A percentile compares a stretch with the other conserved stretches of the same genome.
These are phyloP conservation scores for Todiramphus chloris DNA, from an alignment of 2,113 vertebrate species.

Conservation along the genomic window DNA sequence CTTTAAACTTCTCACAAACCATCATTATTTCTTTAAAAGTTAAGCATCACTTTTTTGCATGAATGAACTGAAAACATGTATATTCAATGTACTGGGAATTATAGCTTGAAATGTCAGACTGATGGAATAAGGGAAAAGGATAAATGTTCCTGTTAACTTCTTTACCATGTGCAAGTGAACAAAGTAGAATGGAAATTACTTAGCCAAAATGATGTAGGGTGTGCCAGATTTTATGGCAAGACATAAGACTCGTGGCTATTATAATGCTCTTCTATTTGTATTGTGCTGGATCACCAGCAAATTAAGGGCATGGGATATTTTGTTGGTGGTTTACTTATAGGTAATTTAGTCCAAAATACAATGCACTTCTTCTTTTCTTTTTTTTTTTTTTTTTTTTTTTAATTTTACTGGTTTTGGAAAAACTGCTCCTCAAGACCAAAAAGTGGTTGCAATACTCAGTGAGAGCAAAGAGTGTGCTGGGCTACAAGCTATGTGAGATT, in stretches of 20 bases:
- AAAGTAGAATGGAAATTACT: constrained; percentile 45
- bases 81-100: constrained; percentile 35
- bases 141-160: constrained; percentile 55
- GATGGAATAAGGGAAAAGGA: constrained; percentile 37
- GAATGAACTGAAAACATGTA: constrained; percentile 27
- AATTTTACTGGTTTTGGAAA: neutral
- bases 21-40: constrained; percentile 14
- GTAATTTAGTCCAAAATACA: neutral
- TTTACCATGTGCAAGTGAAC: constrained; percentile 50
- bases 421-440: neutral
- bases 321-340: neutral
- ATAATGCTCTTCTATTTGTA: constrained; percentile 19
- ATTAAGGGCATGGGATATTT: constrained; percentile 3
- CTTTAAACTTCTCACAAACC: constrained; percentile 12
- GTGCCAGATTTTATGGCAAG: constrained; percentile 36
- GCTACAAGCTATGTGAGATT: neutral
- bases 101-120: constrained; percentile 33
- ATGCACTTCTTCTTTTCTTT: neutral
- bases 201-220: constrained; percentile 12
- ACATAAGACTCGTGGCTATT: neutral
- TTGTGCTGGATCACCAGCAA: constrained; percentile 5
- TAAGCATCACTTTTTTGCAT: neutral
- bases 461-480: neutral
- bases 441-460: neutral
- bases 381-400: neutral